Percentiles rank a stretch among this genome's conserved stretches.
phyloP scores from a whole-genome alignment of 2,113 vertebrate species.

The Neolamprologus modestus region DNA sequence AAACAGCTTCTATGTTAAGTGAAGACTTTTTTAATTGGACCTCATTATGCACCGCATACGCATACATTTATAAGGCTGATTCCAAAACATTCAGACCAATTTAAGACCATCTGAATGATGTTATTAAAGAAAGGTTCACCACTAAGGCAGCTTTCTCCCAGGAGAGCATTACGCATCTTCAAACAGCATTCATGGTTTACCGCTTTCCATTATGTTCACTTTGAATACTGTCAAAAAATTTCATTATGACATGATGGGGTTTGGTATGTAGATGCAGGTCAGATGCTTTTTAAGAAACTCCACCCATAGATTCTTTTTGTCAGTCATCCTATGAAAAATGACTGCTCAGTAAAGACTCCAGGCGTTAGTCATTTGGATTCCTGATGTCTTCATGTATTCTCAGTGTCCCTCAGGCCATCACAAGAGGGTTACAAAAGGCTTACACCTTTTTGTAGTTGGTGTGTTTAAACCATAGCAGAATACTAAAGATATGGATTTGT shows the following conservation, averaged over 20 bases:
- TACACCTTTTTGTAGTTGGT: background rate
- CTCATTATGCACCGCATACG: constrained; percentile 51
- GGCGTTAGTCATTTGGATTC: constrained; percentile 12
- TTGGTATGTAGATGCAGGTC: constrained; percentile 62
- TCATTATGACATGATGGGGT: constrained; percentile 48
- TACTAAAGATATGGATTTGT: background rate
- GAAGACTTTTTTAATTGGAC: constrained; percentile 53
- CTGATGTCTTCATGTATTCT: constrained; percentile 42
- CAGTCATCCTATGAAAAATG: constrained; percentile 17
- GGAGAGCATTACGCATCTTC: constrained; percentile 53
- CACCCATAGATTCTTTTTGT: constrained; percentile 38
- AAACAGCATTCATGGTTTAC: constrained; percentile 49
- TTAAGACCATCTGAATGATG: constrained; percentile 48
- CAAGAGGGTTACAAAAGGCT: constrained; percentile 11
- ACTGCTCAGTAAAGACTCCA: background rate
- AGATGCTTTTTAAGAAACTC: constrained; percentile 36
- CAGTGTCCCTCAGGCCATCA: constrained; percentile 45
- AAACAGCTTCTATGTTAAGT: constrained; percentile 24
- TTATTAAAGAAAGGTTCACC: constrained; percentile 38
- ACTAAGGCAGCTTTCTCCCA: constrained; percentile 46
- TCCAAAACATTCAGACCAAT: constrained; percentile 61
- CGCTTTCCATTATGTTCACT: constrained; percentile 56
- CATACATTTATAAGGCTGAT: constrained; percentile 55
- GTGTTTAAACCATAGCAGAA: background rate
- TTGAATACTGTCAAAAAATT: constrained; percentile 61